Evolutionary conservation across 2,888 invertebrate species (phyloP).

Genomic region (Drosophila sordidapex): DNA sequence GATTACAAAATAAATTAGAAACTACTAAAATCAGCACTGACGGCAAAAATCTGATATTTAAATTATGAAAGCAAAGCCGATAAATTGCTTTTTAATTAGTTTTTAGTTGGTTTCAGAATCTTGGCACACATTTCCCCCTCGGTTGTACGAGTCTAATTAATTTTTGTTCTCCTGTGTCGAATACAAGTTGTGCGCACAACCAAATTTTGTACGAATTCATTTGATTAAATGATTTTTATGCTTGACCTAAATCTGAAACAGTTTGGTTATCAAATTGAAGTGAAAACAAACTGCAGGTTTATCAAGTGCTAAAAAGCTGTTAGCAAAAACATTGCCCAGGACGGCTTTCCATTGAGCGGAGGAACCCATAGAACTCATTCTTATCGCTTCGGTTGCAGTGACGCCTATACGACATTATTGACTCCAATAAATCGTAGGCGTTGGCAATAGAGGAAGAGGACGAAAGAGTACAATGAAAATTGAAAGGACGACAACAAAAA

Average conservation of each 20-base stretch:
- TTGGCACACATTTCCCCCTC: slow-evolving; percentile 5
- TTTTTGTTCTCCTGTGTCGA: neutral
- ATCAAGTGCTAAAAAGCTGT: slow-evolving; percentile 6
- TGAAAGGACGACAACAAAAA: slow-evolving; percentile 20
- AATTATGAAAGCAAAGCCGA: slow-evolving; percentile 40
- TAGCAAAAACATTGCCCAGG: neutral
- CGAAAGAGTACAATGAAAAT: slow-evolving; percentile 8
- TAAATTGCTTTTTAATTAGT: slow-evolving; percentile 74
- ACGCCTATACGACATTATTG: slow-evolving; percentile 15
- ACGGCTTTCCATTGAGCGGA: neutral
- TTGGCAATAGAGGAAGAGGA: neutral
- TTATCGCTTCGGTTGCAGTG: slow-evolving; percentile 45
- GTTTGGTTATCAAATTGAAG: slow-evolving; percentile 1
- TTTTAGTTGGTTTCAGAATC: slow-evolving; percentile 39
- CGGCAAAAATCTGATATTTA: slow-evolving; percentile 12
- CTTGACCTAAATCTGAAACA: neutral
- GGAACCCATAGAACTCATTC: slow-evolving; percentile 3
- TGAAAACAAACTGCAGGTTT: slow-evolving; percentile 6
- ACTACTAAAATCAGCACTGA: slow-evolving; percentile 29
- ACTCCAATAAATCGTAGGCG: slow-evolving; percentile 34
- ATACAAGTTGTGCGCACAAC: slow-evolving; percentile 17
- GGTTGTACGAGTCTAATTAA: slow-evolving; percentile 38
- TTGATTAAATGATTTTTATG: slow-evolving; percentile 8
- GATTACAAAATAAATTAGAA: slow-evolving; percentile 2
- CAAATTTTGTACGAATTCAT: slow-evolving; percentile 29